phyloP scores from a whole-genome alignment of 2,113 vertebrate species.

The Sebastes schlegelii region DNA sequence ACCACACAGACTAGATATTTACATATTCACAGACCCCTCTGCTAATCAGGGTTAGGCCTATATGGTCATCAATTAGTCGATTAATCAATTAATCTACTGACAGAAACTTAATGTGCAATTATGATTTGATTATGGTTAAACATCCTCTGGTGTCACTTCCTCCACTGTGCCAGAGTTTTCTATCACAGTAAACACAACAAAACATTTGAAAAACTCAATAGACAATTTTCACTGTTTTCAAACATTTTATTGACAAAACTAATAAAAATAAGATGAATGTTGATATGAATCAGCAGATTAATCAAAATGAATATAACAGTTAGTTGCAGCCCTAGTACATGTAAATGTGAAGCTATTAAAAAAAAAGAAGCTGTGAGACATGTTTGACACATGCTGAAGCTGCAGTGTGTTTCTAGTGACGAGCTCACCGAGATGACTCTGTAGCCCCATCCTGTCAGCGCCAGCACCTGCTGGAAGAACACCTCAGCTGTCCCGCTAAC shows the following conservation, averaged over 20 bases:
- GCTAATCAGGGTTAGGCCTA: neutral
- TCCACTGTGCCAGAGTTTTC: neutral
- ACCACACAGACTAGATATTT: neutral
- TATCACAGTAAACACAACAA: neutral
- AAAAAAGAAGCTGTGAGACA: neutral
- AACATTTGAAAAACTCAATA: neutral
- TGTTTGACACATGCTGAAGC: neutral
- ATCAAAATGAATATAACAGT: neutral
- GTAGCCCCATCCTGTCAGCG: constrained; percentile 96
- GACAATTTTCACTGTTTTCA: neutral
- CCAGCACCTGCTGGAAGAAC: constrained; percentile 97
- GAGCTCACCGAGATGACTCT: constrained; percentile 95
- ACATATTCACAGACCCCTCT: neutral
- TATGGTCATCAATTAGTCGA: neutral
- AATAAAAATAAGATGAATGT: neutral
- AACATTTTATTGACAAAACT: too few relatives aligned
- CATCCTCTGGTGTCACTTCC: neutral
- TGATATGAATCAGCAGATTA: neutral
- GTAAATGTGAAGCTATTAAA: too few relatives aligned
- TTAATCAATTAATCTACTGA: neutral
- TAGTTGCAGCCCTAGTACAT: neutral
- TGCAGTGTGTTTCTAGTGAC: neutral
- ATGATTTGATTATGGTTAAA: neutral
- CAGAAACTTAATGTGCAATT: neutral
- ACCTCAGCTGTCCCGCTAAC: constrained; percentile 98